Base-by-base conservation (phyloP, 2,113 vertebrate genomes). In the Corvus moneduloides region DNA sequence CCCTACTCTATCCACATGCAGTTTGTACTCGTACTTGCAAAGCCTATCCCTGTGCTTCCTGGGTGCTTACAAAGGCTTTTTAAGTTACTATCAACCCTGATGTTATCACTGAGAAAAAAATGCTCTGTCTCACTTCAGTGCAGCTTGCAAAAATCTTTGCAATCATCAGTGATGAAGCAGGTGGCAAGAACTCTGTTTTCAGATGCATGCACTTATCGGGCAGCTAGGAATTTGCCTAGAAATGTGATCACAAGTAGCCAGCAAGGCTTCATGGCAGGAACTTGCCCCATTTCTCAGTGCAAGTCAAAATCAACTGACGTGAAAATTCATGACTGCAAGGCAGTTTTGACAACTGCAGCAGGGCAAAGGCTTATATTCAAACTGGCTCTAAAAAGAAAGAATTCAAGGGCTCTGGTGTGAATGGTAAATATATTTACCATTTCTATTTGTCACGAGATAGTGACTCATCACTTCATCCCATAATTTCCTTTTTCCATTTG, bases 401-500 rank as follows among this genome's bases (percentile, higher is more conserved):
- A 79, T 41, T 16, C 54, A 66, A 51, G 35, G 8, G 14, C 19
- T 76, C 37, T 64, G n/a, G 20, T 11, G 26, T 52, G 16, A 84
- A 67, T 4, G 5, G 74, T 49, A 88, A 87, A 76, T 39, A 26
- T 30, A 71, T 89, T 73, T 55, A 90, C 63, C 43, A 54, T 55
- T 76, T 48, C 8, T 62, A 69, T 76, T 55, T 76, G 71, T 46
- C 94, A 91, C 14, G 39, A 91, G 62, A 80, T 39, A 43, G 33
- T 87, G 87, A 91, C 63, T 96, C 75, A 88, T 52, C 51, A 56
- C 48, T 93, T 96, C 61, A 82, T 66, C 51, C 75, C 58, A 6
- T 72, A 79, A 76, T 87, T 94, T 96, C 81, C 84, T 89, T 83
- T 89, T 93, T 95, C 87, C 87, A 72, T 84, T 37, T 75, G 67